phyloP scores from a whole-genome alignment of 2,888 invertebrate genomes.

The Nysson spinosus region DNA sequence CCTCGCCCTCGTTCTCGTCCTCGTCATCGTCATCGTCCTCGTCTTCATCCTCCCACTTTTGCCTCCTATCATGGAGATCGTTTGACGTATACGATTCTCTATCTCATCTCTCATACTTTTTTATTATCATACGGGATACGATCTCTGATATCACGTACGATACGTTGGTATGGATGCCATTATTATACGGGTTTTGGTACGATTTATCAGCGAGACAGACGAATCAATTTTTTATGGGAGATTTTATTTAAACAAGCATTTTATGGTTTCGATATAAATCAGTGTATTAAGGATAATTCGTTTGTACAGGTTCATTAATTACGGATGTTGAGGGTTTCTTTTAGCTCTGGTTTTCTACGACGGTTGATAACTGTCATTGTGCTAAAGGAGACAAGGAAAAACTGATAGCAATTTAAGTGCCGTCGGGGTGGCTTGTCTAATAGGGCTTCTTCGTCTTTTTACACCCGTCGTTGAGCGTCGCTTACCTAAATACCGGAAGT shows the following conservation, averaged over 20 bases:
- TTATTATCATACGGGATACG: constrained; percentile 10
- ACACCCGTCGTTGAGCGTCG: constrained; percentile 26
- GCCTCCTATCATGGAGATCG: constrained; percentile 38
- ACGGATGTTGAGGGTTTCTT: too few relatives aligned
- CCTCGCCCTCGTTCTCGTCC: constrained; percentile 44
- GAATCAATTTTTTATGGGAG: too few relatives aligned
- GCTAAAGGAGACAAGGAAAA: too few relatives aligned
- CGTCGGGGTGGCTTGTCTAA: constrained; percentile 37
- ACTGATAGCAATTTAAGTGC: constrained; percentile 47
- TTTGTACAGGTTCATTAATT: too few relatives aligned
- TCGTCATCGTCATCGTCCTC: constrained; percentile 13
- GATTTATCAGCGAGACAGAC: too few relatives aligned
- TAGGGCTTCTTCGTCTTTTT: constrained; percentile 27
- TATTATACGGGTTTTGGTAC: too few relatives aligned
- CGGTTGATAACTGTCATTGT: too few relatives aligned
- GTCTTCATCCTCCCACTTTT: constrained; percentile 10
- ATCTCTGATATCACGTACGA: background rate
- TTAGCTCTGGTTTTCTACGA: too few relatives aligned
- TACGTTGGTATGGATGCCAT: too few relatives aligned
- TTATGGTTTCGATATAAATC: too few relatives aligned
- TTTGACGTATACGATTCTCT: constrained; percentile 23
- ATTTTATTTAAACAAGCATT: too few relatives aligned
- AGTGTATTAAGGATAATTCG: too few relatives aligned
- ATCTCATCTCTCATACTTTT: constrained; percentile 22
- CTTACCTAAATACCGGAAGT: constrained; percentile 68